Evolutionary conservation across 2,888 invertebrate genomes (phyloP).

Genomic region (Cephus pygmeus): DNA sequence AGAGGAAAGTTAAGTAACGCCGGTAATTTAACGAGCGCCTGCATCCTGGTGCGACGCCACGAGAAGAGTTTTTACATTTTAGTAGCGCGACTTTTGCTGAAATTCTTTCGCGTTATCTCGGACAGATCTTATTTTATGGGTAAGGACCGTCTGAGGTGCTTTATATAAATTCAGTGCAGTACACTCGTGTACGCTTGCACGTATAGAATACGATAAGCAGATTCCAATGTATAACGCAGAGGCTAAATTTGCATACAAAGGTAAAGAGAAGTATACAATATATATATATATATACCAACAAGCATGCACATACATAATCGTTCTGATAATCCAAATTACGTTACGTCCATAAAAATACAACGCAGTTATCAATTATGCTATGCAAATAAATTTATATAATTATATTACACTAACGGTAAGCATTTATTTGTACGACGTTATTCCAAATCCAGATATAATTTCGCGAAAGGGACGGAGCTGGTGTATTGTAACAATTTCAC

Average conservation of each 20-base stretch:
- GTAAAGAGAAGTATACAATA: background rate
- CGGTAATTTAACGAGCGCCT: background rate
- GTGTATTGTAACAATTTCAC: background rate
- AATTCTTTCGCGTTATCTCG: background rate
- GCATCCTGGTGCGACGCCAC: background rate
- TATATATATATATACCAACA: background rate
- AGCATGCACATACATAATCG: background rate
- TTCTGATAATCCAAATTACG: background rate
- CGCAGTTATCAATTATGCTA: background rate
- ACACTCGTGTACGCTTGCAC: background rate
- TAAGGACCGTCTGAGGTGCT: background rate
- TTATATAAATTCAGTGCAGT: background rate
- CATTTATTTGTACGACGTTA: background rate
- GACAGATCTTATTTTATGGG: background rate
- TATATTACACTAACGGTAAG: background rate
- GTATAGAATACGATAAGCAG: background rate
- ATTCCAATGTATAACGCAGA: background rate
- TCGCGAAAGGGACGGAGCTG: background rate
- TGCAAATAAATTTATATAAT: background rate
- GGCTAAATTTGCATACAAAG: background rate
- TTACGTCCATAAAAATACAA: background rate
- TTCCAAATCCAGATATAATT: background rate
- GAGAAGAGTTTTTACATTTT: background rate
- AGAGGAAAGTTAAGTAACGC: background rate
- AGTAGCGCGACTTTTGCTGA: background rate